These are phyloP conservation scores for Drosophila burlai DNA, from an alignment of 1,140 invertebrate species.

Conservation along the genomic window DNA sequence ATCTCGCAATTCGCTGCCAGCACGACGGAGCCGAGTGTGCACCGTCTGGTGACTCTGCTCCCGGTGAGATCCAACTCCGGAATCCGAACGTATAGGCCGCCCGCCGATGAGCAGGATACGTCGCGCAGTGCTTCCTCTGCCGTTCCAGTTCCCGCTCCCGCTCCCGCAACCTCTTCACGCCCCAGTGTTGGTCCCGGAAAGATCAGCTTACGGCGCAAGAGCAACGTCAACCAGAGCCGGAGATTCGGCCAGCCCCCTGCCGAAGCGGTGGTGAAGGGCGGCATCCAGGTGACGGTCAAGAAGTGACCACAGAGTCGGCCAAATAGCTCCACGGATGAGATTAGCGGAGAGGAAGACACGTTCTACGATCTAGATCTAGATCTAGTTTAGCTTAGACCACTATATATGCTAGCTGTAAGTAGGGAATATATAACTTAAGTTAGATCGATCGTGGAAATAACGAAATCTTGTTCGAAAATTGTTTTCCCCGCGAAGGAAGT, in stretches of 20 bases:
- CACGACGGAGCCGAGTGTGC: conserved; percentile 66
- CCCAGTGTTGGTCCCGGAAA: conserved; percentile 24
- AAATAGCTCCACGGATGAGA: conserved; percentile 48
- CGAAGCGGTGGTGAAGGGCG: conserved; percentile 75
- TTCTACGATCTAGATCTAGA: conserved; percentile 12
- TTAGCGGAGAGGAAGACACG: conserved; percentile 18
- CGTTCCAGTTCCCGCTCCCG: conserved; percentile 1
- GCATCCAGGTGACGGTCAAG: conserved; percentile 76
- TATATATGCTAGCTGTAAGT: conserved; percentile 45
- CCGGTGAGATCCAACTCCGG: conserved; percentile 84
- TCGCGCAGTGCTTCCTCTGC: conserved; percentile 34
- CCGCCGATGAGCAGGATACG: conserved; percentile 52
- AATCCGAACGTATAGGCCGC: conserved; percentile 77
- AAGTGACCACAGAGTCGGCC: conserved; percentile 43
- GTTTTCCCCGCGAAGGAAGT: conserved; percentile 34
- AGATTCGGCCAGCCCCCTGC: conserved; percentile 66
- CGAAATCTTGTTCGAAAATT: conserved; percentile 77
- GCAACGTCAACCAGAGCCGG: conserved; percentile 68
- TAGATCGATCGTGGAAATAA: conserved; percentile 44
- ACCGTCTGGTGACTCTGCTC: conserved; percentile 77
- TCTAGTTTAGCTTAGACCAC: conserved; percentile 27
- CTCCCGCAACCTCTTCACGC: not conserved
- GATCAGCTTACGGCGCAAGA: conserved; percentile 56
- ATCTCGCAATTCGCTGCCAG: conserved; percentile 68
- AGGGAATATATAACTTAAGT: conserved; percentile 53